phyloP scores from a whole-genome alignment of 2,113 vertebrate species.

The Esox niger region DNA sequence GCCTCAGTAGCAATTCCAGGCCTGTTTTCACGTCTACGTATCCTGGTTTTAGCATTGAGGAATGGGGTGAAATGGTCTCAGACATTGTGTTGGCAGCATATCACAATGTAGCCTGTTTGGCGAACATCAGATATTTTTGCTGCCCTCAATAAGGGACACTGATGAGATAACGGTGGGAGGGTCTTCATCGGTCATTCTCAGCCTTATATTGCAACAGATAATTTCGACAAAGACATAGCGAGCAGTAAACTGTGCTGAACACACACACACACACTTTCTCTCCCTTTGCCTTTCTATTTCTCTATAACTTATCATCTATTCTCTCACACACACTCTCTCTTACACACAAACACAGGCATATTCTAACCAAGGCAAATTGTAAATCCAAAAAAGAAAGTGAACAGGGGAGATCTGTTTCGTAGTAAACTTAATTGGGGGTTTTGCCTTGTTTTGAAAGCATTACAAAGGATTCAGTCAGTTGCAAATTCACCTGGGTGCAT shows the following conservation, averaged over 20 bases:
- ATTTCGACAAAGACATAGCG: constrained; percentile 70
- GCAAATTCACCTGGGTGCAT: neutral
- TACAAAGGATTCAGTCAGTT: neutral
- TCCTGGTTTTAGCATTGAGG: constrained; percentile 48
- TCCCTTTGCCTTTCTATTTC: too few species aligned
- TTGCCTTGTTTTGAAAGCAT: neutral
- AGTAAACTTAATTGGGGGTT: too few species aligned
- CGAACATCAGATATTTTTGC: constrained; percentile 48
- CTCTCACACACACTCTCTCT: neutral
- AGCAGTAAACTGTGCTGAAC: constrained; percentile 50
- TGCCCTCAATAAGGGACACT: constrained; percentile 44
- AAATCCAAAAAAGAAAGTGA: neutral
- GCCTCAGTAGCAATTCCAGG: neutral
- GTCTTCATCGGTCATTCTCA: constrained; percentile 63
- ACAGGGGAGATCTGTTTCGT: neutral
- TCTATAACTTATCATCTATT: too few species aligned
- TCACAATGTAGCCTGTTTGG: constrained; percentile 54
- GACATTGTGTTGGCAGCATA: too few species aligned
- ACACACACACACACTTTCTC: neutral
- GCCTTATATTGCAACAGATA: constrained; percentile 56
- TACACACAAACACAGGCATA: neutral
- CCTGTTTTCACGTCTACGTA: constrained; percentile 20
- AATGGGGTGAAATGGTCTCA: constrained; percentile 27
- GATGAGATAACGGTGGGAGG: constrained; percentile 55
- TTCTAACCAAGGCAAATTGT: neutral